phyloP scores from a whole-genome alignment of 92 coral and sea anemone genomes.

The Phymanthus crucifer region DNA sequence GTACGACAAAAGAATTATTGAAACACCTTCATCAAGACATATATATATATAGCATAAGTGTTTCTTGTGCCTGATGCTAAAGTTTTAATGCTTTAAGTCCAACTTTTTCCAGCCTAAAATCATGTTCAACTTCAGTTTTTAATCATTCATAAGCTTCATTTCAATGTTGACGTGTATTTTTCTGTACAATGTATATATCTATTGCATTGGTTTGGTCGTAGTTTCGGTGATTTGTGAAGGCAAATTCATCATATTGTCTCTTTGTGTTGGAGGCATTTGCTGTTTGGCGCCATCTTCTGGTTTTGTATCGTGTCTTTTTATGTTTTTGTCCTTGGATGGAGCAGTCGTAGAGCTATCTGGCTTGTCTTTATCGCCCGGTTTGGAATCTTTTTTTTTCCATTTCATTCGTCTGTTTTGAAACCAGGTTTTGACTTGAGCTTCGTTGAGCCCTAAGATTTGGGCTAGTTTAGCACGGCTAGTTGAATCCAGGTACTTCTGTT shows the following conservation, averaged over 20 bases:
- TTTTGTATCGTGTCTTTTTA: constrained; percentile 2
- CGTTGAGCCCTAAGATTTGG: constrained; percentile 91
- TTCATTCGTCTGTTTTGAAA: constrained; percentile 98
- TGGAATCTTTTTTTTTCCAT: constrained; percentile 89
- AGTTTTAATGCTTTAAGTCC: no score
- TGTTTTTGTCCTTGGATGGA: constrained; percentile 39
- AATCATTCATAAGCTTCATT: no score
- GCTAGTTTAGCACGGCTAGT: constrained; percentile 94
- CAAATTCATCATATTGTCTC: neutral
- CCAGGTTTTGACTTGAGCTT: constrained; percentile 98
- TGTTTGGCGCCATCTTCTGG: constrained; percentile 21
- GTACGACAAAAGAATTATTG: no score
- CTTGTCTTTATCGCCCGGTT: constrained; percentile 44
- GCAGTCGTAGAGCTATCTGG: constrained; percentile 41
- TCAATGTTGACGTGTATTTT: neutral
- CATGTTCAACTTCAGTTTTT: no score
- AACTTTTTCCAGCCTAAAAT: no score
- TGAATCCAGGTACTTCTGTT: constrained; percentile 96
- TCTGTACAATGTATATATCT: neutral
- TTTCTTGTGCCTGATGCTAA: no score
- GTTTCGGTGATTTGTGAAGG: constrained; percentile 2
- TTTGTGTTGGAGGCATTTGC: neutral
- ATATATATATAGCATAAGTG: no score
- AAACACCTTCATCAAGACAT: no score
- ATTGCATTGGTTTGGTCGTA: neutral